Percentiles rank a stretch among this genome's conserved stretches.
These are phyloP conservation scores for Trogon melanurus DNA, from an alignment of 2,113 vertebrate genomes.

Conservation along the genomic window DNA sequence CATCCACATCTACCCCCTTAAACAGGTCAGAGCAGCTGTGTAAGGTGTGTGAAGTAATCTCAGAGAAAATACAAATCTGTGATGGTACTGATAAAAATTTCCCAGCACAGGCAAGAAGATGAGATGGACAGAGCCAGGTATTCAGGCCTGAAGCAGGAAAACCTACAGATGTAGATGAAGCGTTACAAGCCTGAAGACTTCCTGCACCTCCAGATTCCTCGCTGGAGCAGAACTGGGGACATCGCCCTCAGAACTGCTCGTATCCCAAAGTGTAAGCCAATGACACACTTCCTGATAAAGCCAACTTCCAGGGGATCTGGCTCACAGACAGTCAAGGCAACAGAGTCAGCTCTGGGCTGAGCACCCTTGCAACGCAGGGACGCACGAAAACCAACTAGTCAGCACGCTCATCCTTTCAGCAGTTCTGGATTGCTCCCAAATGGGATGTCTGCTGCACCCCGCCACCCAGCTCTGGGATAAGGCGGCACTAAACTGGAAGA, in stretches of 20 bases:
- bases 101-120: conserved; percentile 60
- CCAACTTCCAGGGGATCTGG: conserved; percentile 54
- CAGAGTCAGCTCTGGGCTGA: conserved; percentile 41
- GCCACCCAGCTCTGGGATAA: conserved; percentile 55
- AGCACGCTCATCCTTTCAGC: conserved; percentile 44
- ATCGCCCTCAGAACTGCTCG: conserved; percentile 45
- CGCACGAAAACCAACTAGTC: conserved; percentile 19
- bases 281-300: conserved; percentile 64
- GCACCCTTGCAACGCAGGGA: conserved; percentile 44
- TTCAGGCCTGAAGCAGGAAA: conserved; percentile 68
- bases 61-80: conserved; percentile 57
- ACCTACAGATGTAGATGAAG: conserved; percentile 69
- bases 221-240: conserved; percentile 38
- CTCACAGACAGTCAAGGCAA: conserved; percentile 48
- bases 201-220: conserved; percentile 59
- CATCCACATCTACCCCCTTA: neutral
- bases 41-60: conserved; percentile 38
- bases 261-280: neutral
- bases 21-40: conserved; percentile 64
- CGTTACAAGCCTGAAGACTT: neutral
- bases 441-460: conserved; percentile 59
- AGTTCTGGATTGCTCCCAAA: conserved; percentile 50
- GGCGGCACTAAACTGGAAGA: conserved; percentile 64
- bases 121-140: conserved; percentile 63
- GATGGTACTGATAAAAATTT: conserved; percentile 66